phyloP scores from a whole-genome alignment of 2,113 vertebrate genomes.

The Gymnarchus niloticus region DNA sequence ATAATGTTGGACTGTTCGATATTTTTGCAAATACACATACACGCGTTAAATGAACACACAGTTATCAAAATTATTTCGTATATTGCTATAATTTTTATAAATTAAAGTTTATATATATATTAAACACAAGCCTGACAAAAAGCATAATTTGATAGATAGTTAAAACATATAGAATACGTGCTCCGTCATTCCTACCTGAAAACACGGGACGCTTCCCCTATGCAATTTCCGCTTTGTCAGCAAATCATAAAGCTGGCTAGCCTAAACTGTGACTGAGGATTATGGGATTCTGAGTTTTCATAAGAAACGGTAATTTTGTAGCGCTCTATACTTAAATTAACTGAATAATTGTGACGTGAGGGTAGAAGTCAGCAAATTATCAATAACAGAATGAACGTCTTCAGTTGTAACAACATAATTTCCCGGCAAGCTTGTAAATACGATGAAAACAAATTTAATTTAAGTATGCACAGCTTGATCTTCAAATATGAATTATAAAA shows the following conservation, averaged over 20 bases:
- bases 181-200: conserved; percentile 25
- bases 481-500: no score
- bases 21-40: background rate
- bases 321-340: background rate
- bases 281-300: conserved; percentile 10
- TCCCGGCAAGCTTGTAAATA: background rate
- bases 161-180: background rate
- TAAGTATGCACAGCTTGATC: no score
- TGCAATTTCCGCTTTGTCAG: conserved; percentile 19
- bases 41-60: background rate
- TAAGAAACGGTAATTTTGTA: background rate
- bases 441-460: background rate
- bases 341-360: background rate
- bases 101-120: background rate
- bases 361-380: background rate
- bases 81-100: background rate
- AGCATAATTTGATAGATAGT: background rate
- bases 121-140: background rate
- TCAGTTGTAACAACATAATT: background rate
- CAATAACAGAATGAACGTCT: background rate
- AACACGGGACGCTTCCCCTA: background rate
- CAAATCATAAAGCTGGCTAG: conserved; percentile 11
- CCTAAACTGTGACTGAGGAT: background rate
- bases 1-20: background rate
- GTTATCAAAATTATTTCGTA: background rate